Evolutionary conservation across 2,113 vertebrate species (phyloP).

Genomic region (Eulacestoma nigropectus): DNA sequence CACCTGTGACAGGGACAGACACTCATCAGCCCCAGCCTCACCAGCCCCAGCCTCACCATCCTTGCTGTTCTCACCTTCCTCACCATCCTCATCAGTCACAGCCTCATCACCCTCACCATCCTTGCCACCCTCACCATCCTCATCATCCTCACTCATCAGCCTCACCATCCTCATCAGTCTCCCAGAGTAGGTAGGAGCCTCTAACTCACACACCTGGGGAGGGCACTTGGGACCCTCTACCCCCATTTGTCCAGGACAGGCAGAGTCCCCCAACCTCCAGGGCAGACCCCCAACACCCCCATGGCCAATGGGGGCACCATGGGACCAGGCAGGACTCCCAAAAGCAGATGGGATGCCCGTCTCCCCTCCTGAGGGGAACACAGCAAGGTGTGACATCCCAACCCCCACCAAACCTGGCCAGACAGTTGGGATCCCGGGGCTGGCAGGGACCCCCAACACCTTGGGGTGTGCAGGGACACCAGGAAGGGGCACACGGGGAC

Average conservation of each 20-base stretch:
- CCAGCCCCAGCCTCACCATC: background rate
- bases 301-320: background rate
- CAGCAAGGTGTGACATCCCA: background rate
- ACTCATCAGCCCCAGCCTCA: background rate
- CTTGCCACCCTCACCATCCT: no score
- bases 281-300: no score
- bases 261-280: background rate
- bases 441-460: background rate
- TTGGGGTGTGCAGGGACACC: background rate
- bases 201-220: no score
- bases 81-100: no score
- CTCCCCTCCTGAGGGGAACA: background rate
- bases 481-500: background rate
- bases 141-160: rapidly evolving
- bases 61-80: background rate
- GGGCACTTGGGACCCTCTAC: background rate
- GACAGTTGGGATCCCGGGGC: background rate
- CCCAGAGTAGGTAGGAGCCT: background rate
- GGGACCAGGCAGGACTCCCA: no score
- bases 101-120: background rate
- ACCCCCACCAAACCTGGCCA: rapidly evolving
- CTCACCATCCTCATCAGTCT: background rate
- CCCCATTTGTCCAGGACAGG: no score
- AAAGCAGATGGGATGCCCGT: background rate
- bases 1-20: constrained; percentile 54